Percentiles rank a stretch among this genome's conserved stretches.
Conservation (phyloP, 2,113 vertebrate genomes). For the Rhinolophus sinicus region DNA sequence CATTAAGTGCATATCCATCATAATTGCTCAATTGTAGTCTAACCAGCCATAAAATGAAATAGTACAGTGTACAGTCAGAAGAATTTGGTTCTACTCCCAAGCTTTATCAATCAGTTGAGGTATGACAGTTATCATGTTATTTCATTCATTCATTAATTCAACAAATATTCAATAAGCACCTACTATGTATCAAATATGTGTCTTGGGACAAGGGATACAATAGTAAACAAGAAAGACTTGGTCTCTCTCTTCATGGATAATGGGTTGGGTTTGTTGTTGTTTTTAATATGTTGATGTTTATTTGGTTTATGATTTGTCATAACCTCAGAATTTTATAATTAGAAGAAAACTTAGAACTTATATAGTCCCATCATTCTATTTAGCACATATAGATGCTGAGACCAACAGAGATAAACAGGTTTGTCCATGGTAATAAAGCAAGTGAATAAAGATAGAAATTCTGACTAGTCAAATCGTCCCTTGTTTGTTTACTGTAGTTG, state of each 20-base stretch:
- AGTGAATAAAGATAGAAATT: background rate
- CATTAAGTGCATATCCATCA: background rate
- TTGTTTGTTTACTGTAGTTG: background rate
- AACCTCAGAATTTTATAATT: background rate
- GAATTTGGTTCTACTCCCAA: background rate
- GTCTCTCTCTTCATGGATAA: background rate
- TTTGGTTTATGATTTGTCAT: conserved; percentile 11
- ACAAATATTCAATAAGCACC: background rate
- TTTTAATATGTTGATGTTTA: background rate
- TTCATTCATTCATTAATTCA: background rate
- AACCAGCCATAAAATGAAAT: background rate
- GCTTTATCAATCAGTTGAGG: background rate
- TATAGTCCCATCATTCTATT: background rate
- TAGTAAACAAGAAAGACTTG: background rate
- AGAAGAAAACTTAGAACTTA: background rate
- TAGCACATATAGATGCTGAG: background rate
- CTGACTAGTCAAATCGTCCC: background rate
- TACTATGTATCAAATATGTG: background rate
- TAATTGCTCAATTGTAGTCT: background rate
- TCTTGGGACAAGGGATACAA: background rate
- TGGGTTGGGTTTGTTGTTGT: background rate
- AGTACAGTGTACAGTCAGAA: background rate
- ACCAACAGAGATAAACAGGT: background rate
- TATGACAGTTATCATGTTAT: background rate
- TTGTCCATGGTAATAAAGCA: background rate